phyloP scores from a whole-genome alignment of 1,140 invertebrate species.

The Planococcus citri region DNA sequence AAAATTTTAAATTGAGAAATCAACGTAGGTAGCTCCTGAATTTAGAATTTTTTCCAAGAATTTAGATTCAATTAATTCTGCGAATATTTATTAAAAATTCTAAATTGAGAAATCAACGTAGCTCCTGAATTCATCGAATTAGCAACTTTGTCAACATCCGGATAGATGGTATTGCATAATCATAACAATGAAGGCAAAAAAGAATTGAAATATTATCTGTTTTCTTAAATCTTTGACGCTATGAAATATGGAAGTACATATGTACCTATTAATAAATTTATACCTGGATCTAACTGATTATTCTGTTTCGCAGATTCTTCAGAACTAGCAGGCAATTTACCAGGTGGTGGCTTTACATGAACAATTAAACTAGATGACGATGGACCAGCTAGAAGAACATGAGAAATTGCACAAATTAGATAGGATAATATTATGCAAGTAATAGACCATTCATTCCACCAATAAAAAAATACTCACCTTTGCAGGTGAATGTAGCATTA shows the following conservation, averaged over 20 bases:
- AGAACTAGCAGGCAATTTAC: conserved; percentile 55
- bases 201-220: no score
- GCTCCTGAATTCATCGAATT: no score
- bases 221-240: no score
- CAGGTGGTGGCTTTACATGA: conserved; percentile 56
- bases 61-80: no score
- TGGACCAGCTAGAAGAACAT: conserved; percentile 36
- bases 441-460: conserved; percentile 55
- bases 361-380: conserved; percentile 56
- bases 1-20: background rate
- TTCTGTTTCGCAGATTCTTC: conserved; percentile 49
- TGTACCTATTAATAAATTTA: no score
- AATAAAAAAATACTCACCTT: conserved; percentile 49
- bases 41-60: no score
- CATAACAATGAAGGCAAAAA: no score
- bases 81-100: background rate
- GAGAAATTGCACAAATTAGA: background rate
- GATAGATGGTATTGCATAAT: no score
- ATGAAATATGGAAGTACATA: no score
- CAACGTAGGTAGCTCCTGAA: no score
- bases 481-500: conserved; percentile 68
- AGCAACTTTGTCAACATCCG: no score
- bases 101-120: no score
- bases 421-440: conserved; percentile 52
- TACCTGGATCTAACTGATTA: conserved; percentile 34